Conservation (phyloP, 2,113 vertebrate species). For the Parus major region DNA sequence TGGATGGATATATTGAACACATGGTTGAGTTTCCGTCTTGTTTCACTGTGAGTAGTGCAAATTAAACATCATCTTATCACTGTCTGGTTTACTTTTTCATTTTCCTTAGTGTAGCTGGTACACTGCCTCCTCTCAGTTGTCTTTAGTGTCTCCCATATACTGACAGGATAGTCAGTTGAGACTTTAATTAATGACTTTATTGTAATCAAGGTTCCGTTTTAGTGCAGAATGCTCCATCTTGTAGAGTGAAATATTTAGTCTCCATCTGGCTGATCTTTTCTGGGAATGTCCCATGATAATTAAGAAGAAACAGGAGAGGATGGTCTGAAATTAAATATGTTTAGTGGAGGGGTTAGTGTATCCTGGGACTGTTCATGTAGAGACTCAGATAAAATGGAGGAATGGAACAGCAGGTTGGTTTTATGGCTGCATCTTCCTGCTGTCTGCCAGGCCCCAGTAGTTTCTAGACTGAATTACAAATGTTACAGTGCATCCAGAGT, state of each 20-base stretch:
- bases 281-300: conserved; percentile 48
- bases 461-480: neutral
- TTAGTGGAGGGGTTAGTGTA: neutral
- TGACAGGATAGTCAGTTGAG: conserved; percentile 38
- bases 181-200: conserved; percentile 66
- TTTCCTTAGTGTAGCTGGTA: neutral
- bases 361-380: neutral
- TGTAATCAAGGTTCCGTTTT: conserved; percentile 67
- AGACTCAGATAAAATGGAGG: neutral
- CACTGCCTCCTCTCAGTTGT: conserved; percentile 16
- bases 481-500: neutral
- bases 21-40: neutral
- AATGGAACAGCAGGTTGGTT: neutral
- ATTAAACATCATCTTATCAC: neutral
- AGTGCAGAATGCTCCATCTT: conserved; percentile 54
- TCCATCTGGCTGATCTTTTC: conserved; percentile 67
- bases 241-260: conserved; percentile 70
- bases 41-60: neutral
- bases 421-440: conserved; percentile 3
- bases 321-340: conserved; percentile 15
- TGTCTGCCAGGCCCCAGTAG: neutral
- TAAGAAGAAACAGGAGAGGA: conserved; percentile 51
- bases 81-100: neutral
- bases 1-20: neutral
- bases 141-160: neutral